phyloP scores from a whole-genome alignment of 1,140 invertebrate genomes.

The Ceratoteleas bidentatus region DNA sequence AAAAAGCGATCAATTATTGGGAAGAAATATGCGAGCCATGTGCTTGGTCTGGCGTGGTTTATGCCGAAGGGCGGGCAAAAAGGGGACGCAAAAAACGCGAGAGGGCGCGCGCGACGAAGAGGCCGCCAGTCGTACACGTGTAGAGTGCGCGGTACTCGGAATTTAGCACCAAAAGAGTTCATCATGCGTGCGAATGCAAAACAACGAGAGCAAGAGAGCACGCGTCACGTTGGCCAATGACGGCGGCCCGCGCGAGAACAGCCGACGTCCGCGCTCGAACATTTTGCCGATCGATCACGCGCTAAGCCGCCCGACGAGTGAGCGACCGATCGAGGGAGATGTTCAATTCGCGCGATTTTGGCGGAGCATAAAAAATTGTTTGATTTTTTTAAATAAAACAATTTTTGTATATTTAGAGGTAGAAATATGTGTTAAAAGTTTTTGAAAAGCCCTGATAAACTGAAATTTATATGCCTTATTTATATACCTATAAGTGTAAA shows the following conservation, averaged over 20 bases:
- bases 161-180: slow-evolving; percentile 52
- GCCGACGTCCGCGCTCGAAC: slow-evolving; percentile 46
- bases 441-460: too few species aligned
- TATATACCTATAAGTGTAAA: too few species aligned
- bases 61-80: slow-evolving; percentile 20
- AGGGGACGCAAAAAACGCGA: too few species aligned
- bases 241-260: slow-evolving; percentile 34
- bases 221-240: slow-evolving; percentile 15
- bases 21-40: slow-evolving; percentile 47
- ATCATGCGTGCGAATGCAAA: slow-evolving; percentile 45
- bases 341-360: too few species aligned
- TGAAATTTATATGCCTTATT: too few species aligned
- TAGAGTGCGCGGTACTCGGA: slow-evolving; percentile 39
- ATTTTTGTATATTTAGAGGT: too few species aligned
- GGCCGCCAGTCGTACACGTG: slow-evolving; percentile 28
- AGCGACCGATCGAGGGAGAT: too few species aligned
- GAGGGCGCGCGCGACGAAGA: neutral
- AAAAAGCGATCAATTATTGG: slow-evolving; percentile 35
- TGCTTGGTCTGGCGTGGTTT: slow-evolving; percentile 27
- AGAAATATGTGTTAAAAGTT: too few species aligned
- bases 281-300: slow-evolving; percentile 48
- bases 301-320: too few species aligned
- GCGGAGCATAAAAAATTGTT: too few species aligned
- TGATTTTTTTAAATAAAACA: too few species aligned
- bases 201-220: slow-evolving; percentile 26